phyloP scores from a whole-genome alignment of 2,888 invertebrate species.

The Tipula helvola region DNA sequence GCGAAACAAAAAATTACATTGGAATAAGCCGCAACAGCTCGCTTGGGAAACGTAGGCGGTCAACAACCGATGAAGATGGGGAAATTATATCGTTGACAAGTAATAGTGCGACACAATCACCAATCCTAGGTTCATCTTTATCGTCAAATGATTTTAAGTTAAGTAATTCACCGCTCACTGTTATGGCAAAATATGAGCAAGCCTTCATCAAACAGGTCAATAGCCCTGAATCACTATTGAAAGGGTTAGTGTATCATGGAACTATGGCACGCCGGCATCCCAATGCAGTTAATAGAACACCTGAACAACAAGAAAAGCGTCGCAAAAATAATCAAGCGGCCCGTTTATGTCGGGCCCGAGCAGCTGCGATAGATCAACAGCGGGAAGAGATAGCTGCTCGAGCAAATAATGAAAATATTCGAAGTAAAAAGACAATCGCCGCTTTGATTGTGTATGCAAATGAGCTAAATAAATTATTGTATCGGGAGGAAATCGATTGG shows the following conservation, averaged over 20 bases:
- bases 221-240: background rate
- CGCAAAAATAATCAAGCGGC: constrained; percentile 6
- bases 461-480: background rate
- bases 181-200: background rate
- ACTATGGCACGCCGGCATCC: background rate
- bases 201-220: background rate
- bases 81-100: background rate
- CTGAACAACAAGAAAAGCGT: background rate
- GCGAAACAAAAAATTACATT: background rate
- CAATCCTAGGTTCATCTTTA: background rate
- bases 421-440: background rate
- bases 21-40: background rate
- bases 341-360: background rate
- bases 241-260: background rate
- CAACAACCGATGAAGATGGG: background rate
- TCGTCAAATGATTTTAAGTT: background rate
- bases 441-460: background rate
- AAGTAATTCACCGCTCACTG: background rate
- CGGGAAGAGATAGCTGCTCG: background rate
- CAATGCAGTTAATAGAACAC: background rate
- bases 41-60: background rate
- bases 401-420: background rate
- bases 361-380: background rate
- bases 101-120: background rate
- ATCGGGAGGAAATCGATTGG: background rate